Conservation (phyloP, 2,888 invertebrate species). For the Meteorus cinctellus region DNA sequence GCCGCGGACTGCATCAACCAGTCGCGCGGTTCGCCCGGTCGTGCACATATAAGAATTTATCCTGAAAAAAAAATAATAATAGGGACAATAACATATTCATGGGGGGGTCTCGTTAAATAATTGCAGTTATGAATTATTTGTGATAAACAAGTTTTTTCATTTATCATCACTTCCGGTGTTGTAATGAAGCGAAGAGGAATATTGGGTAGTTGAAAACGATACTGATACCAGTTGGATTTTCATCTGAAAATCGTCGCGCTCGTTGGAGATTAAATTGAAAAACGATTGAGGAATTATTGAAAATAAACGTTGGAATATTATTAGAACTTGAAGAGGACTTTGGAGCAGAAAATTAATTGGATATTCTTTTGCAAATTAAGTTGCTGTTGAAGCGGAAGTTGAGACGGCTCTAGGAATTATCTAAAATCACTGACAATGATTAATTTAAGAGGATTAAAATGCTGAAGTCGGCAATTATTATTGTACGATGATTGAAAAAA, state of each 20-base stretch:
- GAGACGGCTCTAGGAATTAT: background rate
- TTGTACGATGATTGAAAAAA: background rate
- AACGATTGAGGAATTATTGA: too few species aligned
- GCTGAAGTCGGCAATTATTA: background rate
- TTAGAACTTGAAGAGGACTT: slow-evolving; percentile 1
- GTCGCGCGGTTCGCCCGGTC: slow-evolving; percentile 72
- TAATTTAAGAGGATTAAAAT: background rate
- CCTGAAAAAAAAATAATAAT: background rate
- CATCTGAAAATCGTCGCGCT: background rate
- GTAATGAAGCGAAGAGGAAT: background rate
- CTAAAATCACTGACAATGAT: background rate
- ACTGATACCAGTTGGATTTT: background rate
- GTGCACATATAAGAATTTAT: slow-evolving; percentile 69
- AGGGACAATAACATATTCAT: background rate
- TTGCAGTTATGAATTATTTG: background rate
- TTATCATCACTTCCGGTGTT: too few species aligned
- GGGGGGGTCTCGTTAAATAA: background rate
- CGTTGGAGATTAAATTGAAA: background rate
- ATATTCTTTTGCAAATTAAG: slow-evolving; percentile 16
- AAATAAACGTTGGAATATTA: background rate
- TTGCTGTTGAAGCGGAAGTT: background rate
- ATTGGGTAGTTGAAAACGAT: background rate
- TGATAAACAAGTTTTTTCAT: background rate
- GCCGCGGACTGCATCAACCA: slow-evolving; percentile 72
- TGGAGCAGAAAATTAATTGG: background rate